A percentile compares a stretch with the other conserved stretches of the same genome.
phyloP scores from a whole-genome alignment of 2,888 invertebrate species.

The Ectemnius lituratus region DNA sequence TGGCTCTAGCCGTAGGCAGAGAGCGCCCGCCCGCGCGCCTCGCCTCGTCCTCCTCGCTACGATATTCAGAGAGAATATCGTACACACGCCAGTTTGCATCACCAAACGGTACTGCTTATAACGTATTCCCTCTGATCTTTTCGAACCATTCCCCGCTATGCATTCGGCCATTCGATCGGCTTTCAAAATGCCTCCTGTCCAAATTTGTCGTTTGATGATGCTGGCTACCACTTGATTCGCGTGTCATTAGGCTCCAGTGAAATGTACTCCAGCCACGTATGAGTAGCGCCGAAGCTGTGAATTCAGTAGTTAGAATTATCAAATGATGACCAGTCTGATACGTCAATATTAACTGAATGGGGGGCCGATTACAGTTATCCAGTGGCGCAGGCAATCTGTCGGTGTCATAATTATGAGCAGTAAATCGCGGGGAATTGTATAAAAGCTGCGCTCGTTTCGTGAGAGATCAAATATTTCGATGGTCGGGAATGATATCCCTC shows the following conservation, averaged over 20 bases:
- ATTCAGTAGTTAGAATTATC: background rate
- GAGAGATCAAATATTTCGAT: conserved; percentile 31
- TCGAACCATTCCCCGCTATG: conserved; percentile 13
- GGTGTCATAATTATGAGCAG: conserved; percentile 33
- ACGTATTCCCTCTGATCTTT: conserved; percentile 74
- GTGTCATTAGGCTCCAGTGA: background rate
- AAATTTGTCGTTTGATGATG: background rate
- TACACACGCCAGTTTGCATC: conserved; percentile 58
- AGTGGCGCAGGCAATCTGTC: conserved; percentile 12
- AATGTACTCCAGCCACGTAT: background rate
- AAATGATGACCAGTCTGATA: background rate
- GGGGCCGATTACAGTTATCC: background rate
- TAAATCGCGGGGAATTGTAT: conserved; percentile 9
- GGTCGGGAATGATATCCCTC: conserved; percentile 33
- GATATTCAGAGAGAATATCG: conserved; percentile 72
- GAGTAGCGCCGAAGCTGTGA: background rate
- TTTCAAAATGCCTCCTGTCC: conserved; percentile 16
- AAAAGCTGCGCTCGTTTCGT: conserved; percentile 33
- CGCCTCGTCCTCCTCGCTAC: conserved; percentile 43
- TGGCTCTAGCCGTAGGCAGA: conserved; percentile 64
- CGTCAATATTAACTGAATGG: background rate
- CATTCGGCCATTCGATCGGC: conserved; percentile 23
- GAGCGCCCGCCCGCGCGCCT: background rate
- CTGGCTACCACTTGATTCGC: background rate
- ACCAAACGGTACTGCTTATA: conserved; percentile 68